Conservation (phyloP, 2,797 vertebrate species). For the Amblyraja radiata region DNA sequence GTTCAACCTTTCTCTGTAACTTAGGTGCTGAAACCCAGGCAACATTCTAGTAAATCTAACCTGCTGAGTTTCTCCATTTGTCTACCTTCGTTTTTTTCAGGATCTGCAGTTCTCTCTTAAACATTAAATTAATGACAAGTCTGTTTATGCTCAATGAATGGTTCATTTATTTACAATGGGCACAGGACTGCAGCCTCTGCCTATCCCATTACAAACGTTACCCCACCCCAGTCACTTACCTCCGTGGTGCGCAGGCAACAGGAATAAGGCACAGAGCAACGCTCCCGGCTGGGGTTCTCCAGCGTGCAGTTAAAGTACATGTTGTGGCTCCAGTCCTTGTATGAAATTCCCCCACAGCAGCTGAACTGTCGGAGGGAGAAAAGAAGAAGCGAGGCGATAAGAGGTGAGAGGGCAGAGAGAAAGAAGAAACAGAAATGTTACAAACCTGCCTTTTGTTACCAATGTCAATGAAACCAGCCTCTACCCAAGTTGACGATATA, state of each 20-base stretch:
- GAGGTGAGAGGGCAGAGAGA: no score
- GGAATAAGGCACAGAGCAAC: conserved; percentile 88
- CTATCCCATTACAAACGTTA: no score
- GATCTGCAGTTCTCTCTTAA: no score
- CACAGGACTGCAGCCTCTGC: not conserved
- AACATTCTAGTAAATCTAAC: no score
- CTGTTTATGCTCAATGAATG: no score
- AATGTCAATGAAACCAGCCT: not conserved
- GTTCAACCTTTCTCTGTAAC: no score
- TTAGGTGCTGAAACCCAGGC: no score
- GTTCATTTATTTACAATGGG: not conserved
- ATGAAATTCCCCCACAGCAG: conserved; percentile 79
- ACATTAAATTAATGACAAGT: no score
- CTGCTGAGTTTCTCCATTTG: no score
- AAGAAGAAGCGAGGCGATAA: not conserved
- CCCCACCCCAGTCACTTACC: conserved; percentile 54
- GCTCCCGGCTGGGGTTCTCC: conserved; percentile 74
- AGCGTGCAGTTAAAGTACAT: conserved; percentile 82
- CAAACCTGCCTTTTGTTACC: no score
- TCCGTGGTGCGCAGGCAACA: conserved; percentile 66
- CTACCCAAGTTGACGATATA: no score
- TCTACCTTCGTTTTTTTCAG: no score
- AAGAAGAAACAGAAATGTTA: not conserved
- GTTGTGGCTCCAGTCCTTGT: conserved; percentile 86
- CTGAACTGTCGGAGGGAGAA: conserved; percentile 63